phyloP scores from a whole-genome alignment of 2,113 vertebrate genomes.

The Zosterops lateralis region DNA sequence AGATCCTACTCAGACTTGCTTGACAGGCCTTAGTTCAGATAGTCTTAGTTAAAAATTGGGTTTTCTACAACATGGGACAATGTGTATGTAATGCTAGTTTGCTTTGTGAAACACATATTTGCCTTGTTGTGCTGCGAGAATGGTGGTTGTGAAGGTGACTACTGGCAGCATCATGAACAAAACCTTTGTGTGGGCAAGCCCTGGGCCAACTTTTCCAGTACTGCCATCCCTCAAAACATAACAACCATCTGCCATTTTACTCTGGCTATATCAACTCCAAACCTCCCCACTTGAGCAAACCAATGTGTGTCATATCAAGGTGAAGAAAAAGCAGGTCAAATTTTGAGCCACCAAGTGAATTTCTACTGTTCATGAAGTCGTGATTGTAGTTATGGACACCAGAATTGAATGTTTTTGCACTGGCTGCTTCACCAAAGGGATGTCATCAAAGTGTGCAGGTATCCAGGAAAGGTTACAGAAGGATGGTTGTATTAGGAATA shows the following conservation, averaged over 20 bases:
- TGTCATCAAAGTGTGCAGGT: background rate
- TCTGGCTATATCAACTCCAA: background rate
- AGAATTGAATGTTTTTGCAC: background rate
- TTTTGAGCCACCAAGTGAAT: background rate
- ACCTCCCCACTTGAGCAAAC: background rate
- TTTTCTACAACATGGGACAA: background rate
- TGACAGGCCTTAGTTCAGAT: background rate
- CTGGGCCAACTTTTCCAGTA: background rate
- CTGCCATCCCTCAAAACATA: background rate
- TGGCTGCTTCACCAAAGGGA: background rate
- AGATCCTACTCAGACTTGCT: background rate
- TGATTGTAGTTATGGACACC: background rate
- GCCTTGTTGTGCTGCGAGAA: background rate
- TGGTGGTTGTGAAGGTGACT: background rate
- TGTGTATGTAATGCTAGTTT: background rate
- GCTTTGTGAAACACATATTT: background rate
- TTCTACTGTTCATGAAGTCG: background rate
- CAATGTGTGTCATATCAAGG: background rate
- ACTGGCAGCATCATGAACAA: background rate
- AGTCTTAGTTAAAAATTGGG: background rate
- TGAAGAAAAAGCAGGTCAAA: background rate
- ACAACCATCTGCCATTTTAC: background rate
- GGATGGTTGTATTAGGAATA: background rate
- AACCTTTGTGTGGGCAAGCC: background rate
- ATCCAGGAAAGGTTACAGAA: accelerated